These are phyloP conservation scores for Cyaniris semiargus DNA, from an alignment of 2,888 invertebrate genomes.

Conservation along the genomic window DNA sequence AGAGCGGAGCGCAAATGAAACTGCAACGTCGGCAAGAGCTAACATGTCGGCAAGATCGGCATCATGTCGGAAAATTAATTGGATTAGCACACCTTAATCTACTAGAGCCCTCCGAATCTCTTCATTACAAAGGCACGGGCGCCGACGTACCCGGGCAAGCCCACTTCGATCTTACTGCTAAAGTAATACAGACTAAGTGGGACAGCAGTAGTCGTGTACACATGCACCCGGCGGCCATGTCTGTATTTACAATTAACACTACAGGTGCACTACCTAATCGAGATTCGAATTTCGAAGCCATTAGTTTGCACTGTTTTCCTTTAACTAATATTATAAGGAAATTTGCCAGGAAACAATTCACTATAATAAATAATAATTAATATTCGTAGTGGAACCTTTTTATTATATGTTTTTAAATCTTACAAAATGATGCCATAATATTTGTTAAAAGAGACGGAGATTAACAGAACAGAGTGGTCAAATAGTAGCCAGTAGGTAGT, in stretches of 20 bases:
- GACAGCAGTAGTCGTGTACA: not conserved
- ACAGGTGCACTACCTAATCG: not conserved
- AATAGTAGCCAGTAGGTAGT: too few species aligned
- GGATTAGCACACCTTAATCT: conserved; percentile 76
- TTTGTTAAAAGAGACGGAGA: too few species aligned
- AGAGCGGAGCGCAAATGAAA: conserved; percentile 70
- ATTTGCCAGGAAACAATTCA: not conserved
- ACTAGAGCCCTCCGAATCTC: conserved; percentile 66
- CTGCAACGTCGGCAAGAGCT: conserved; percentile 38
- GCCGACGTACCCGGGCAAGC: not conserved
- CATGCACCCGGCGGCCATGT: not conserved
- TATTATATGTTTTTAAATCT: too few species aligned
- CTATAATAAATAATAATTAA: not conserved
- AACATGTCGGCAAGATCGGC: conserved; percentile 44
- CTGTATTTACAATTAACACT: not conserved
- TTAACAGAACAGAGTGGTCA: too few species aligned
- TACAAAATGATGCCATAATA: too few species aligned
- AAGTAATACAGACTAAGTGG: not conserved
- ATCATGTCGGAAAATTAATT: conserved; percentile 74
- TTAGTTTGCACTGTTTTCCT: not conserved
- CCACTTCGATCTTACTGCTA: not conserved
- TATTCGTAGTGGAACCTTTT: too few species aligned
- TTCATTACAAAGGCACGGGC: conserved; percentile 52
- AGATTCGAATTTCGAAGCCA: not conserved
- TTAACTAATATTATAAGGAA: not conserved